Percentiles rank a stretch among this genome's conserved stretches.
These are phyloP conservation scores for Muscina levida DNA, from an alignment of 2,888 invertebrate species.

Conservation along the genomic window DNA sequence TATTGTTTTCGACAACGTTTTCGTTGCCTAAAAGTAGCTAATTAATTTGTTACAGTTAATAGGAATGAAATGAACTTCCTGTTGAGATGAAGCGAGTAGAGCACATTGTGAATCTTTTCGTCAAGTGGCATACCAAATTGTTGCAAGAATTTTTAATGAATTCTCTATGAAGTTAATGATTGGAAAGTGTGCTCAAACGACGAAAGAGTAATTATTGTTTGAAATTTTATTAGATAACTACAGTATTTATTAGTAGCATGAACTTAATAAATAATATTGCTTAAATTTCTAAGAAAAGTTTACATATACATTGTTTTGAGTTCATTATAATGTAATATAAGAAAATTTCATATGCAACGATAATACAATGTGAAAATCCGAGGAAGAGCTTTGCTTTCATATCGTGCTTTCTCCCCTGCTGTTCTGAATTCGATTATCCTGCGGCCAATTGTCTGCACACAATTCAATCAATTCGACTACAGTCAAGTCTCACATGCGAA, in stretches of 20 bases:
- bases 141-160: background rate
- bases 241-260: no score
- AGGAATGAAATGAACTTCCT: background rate
- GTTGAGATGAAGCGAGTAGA: background rate
- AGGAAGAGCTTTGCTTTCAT: no score
- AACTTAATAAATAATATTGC: no score
- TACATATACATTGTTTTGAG: no score
- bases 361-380: no score
- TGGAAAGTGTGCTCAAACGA: no score
- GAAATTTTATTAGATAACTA: no score
- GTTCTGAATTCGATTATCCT: conserved; percentile 30
- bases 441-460: conserved; percentile 11
- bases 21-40: background rate
- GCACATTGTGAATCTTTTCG: background rate
- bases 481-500: conserved; percentile 1
- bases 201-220: no score
- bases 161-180: background rate
- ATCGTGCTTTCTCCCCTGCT: no score
- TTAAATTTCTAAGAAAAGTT: no score
- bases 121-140: background rate
- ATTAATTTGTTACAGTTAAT: conserved; percentile 6
- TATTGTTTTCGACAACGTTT: conserved; percentile 2
- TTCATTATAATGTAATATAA: no score
- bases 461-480: conserved; percentile 28
- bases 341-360: no score